phyloP scores from a whole-genome alignment of 2,113 vertebrate genomes.

The Hemiprocne comata region DNA sequence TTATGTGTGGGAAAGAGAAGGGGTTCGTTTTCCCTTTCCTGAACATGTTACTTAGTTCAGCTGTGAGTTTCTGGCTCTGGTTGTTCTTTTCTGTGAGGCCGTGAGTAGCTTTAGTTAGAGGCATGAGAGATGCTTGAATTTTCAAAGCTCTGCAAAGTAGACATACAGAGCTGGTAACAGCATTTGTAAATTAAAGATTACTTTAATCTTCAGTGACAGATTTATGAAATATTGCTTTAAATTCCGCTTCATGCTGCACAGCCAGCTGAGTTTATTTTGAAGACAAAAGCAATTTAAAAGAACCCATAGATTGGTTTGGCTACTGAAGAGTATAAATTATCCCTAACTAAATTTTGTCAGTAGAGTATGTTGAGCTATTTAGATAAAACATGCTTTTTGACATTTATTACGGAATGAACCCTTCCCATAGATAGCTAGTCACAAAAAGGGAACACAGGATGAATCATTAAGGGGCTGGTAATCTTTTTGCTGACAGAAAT shows the following conservation, averaged over 20 bases:
- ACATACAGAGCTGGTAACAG: conserved; percentile 42
- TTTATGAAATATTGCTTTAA: conserved; percentile 77
- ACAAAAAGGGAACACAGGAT: not conserved
- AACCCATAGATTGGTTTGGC: conserved; percentile 71
- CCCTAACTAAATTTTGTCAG: conserved; percentile 70
- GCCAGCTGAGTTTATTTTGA: conserved; percentile 75
- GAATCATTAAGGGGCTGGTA: conserved; percentile 65
- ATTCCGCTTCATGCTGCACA: conserved; percentile 69
- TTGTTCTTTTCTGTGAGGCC: not conserved
- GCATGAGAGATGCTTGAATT: conserved; percentile 20
- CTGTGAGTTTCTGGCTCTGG: not conserved
- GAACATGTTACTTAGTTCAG: not conserved
- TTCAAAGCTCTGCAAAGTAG: conserved; percentile 53
- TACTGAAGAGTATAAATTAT: conserved; percentile 73
- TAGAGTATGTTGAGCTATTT: conserved; percentile 69
- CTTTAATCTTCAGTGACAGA: conserved; percentile 75
- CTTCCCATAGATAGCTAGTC: conserved; percentile 43
- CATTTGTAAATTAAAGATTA: conserved; percentile 77
- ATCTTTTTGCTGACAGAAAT: conserved; percentile 60
- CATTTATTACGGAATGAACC: conserved; percentile 74
- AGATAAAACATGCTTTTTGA: conserved; percentile 75
- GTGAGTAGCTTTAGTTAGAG: not conserved
- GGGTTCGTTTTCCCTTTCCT: not conserved
- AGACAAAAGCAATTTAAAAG: conserved; percentile 78
- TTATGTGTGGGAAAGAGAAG: not conserved